These are phyloP conservation scores for Gymnocypris eckloni DNA, from an alignment of 2,797 vertebrate species.

Conservation along the genomic window DNA sequence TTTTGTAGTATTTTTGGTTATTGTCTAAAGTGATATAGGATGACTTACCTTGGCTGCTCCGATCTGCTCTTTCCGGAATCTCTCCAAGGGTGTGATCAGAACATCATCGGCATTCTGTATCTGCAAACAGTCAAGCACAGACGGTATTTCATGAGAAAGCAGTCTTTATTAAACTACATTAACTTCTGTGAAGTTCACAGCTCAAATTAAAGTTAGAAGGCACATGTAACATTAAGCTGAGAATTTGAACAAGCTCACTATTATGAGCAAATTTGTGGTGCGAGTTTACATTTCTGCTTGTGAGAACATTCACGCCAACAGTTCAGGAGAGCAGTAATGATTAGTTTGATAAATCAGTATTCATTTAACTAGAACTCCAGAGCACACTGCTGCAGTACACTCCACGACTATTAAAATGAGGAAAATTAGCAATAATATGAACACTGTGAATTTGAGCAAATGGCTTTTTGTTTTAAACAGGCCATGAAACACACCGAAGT, in stretches of 20 bases:
- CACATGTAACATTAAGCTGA: slow-evolving; percentile 2
- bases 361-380: slow-evolving; percentile 58
- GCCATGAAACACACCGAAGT: slow-evolving; percentile 60
- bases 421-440: slow-evolving; percentile 37
- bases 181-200: background rate
- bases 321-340: slow-evolving; percentile 50
- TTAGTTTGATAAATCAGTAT: slow-evolving; percentile 66
- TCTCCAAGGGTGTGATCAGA: slow-evolving; percentile 93
- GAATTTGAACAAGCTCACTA: slow-evolving; percentile 35
- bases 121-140: slow-evolving; percentile 69
- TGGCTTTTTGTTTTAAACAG: slow-evolving; percentile 58
- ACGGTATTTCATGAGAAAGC: slow-evolving; percentile 3
- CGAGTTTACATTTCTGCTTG: slow-evolving; percentile 36
- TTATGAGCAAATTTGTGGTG: slow-evolving; percentile 36
- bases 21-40: background rate
- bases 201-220: slow-evolving; percentile 34
- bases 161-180: background rate
- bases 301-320: slow-evolving; percentile 7
- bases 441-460: slow-evolving; percentile 53
- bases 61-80: slow-evolving; percentile 97
- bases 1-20: background rate
- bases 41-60: slow-evolving; percentile 94
- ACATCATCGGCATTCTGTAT: slow-evolving; percentile 98
- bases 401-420: slow-evolving; percentile 5
- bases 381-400: slow-evolving; percentile 1